Evolutionary conservation across 2,113 vertebrate genomes (phyloP), one percentile per base, ranked within the genome.

Genomic region (Malurus melanocephalus): DNA sequence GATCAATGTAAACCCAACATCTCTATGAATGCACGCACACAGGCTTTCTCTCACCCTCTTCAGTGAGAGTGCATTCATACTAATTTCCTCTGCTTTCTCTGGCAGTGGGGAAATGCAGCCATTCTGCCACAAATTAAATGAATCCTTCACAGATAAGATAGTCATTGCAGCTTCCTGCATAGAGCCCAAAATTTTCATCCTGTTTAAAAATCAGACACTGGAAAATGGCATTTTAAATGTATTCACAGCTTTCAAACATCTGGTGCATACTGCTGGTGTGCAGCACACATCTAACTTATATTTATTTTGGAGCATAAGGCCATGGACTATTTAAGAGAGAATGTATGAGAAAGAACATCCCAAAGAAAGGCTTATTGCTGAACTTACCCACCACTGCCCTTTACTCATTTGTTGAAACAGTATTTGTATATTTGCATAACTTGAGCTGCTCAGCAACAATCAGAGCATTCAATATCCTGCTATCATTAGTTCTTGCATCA

Each of bases 291-390:
- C 83, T 62, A 86, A 75, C 45, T 72, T 83, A 16, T 89, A 68
- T 96, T 94, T 95, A 74, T 92, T 94, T 93, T 93, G 91, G 81
- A 86, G 79, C 57, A 46, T 68, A 85, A 93, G 80, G 76, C 73
- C 73, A 94, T 20, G 26, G 56, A 10, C 66, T 93, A 78, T 88
- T 93, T 93, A 92, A 89, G 67, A 85, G 74, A 79, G 79, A 93
- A 76, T 87, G 87, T 56, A 84, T n/a, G 55, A 76, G 55, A 93
- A 90, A 93, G 53, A 87, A 68, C 33, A 91, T 62, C 42, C 67
- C 73, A 87, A 82, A 93, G 48, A 90, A 94, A 93, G 84, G 83
- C 43, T 91, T 90, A 66, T 13, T 43, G 55, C 32, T 84, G 90
- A 91, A 88, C 46, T 90, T 93, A 87, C 92, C 88, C 89, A 69